Conservation (phyloP, 2,113 vertebrate genomes). For the Dasyprocta punctata region DNA sequence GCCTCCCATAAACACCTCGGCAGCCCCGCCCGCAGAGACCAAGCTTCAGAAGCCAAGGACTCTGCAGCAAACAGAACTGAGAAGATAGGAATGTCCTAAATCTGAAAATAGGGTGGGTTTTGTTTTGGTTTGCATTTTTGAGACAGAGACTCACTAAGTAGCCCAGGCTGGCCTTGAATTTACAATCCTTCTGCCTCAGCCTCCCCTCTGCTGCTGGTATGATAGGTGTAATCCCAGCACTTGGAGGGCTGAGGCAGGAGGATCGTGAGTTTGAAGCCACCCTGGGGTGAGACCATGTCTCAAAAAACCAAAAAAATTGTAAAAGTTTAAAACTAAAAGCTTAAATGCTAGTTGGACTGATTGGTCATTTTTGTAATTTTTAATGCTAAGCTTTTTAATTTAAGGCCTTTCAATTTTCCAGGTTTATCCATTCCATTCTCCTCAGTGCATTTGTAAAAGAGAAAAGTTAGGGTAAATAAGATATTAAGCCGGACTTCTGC, state of each 20-base stretch:
- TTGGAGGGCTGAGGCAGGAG: background rate
- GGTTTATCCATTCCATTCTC: conserved; percentile 9
- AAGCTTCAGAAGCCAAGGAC: conserved; percentile 55
- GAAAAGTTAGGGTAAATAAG: background rate
- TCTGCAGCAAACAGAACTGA: conserved; percentile 74
- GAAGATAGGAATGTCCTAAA: conserved; percentile 76
- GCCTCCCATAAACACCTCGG: conserved; percentile 69
- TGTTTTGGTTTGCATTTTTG: background rate
- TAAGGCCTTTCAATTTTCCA: conserved; percentile 22
- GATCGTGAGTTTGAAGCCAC: background rate
- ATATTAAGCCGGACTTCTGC: background rate
- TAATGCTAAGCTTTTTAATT: background rate
- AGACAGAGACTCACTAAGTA: background rate
- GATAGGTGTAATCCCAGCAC: background rate
- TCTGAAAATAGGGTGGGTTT: conserved; percentile 66
- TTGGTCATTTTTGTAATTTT: background rate
- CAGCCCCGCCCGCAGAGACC: too few relatives aligned
- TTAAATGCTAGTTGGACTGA: conserved; percentile 4
- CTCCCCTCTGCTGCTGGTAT: background rate
- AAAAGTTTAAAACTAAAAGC: background rate
- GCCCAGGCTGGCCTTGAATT: background rate
- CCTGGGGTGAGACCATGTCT: background rate
- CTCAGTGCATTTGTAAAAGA: background rate
- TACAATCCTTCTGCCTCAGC: background rate
- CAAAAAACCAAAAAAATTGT: background rate